Conservation (phyloP, 2,113 vertebrate species). For the Oreotrochilus melanogaster region DNA sequence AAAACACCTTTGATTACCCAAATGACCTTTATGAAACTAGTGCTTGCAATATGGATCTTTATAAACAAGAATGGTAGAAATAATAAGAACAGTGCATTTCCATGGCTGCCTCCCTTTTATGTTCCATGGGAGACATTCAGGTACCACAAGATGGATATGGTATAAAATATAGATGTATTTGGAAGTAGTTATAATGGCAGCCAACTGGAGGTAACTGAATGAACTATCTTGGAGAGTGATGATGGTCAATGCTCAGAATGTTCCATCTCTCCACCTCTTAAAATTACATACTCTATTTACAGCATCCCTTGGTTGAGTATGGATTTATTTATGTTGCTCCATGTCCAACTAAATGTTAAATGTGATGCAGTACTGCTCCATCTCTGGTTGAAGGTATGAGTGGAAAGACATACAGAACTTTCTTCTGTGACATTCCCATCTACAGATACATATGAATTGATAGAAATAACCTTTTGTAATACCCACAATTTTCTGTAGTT, state of each 20-base stretch:
- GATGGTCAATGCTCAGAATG: background rate
- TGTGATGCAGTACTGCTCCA: background rate
- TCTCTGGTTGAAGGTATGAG: constrained; percentile 3
- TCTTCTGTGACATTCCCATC: constrained; percentile 42
- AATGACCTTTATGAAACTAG: background rate
- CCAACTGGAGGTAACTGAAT: background rate
- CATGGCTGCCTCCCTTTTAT: background rate
- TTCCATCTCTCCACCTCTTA: background rate
- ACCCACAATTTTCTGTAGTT: constrained; percentile 63
- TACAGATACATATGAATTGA: background rate
- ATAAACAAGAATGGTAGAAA: background rate
- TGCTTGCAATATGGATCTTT: background rate
- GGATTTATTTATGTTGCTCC: background rate
- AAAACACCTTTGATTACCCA: background rate
- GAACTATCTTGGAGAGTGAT: background rate
- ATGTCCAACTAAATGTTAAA: background rate
- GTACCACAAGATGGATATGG: background rate
- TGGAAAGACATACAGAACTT: constrained; percentile 28
- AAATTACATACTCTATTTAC: background rate
- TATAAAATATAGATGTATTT: background rate
- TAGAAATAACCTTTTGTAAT: constrained; percentile 64
- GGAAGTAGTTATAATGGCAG: background rate
- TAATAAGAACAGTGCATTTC: background rate
- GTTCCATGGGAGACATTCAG: background rate
- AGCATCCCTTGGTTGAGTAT: background rate